These are phyloP conservation scores for Pygoscelis adeliae DNA, from an alignment of 2,113 vertebrate genomes.

Conservation along the genomic window DNA sequence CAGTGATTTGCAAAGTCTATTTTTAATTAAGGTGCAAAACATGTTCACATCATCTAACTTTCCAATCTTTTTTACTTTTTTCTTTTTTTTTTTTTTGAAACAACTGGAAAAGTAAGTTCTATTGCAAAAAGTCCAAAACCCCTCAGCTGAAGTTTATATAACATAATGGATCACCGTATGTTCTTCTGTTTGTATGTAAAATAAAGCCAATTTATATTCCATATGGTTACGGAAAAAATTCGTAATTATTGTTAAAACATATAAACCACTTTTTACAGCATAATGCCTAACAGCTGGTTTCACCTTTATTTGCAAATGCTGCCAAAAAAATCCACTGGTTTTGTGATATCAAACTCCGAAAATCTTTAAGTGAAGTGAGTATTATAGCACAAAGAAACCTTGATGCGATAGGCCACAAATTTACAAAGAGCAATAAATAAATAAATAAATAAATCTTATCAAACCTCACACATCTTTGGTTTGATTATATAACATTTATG, in stretches of 20 bases:
- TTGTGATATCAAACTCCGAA: not conserved
- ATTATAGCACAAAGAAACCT: not conserved
- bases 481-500: not conserved
- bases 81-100: not conserved
- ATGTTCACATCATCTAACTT: not conserved
- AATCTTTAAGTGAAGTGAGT: not conserved
- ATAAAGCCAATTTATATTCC: not conserved
- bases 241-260: not conserved
- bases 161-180: rapidly evolving
- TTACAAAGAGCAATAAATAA: not conserved
- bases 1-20: not conserved
- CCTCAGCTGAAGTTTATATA: not conserved
- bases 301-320: not conserved
- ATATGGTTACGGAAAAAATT: not conserved
- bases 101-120: not conserved
- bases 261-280: not conserved
- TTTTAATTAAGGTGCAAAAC: not conserved
- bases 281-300: not conserved
- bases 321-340: not conserved
- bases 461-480: not conserved
- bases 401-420: not conserved
- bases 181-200: not conserved
- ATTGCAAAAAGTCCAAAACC: not conserved
- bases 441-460: not conserved
- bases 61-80: not conserved